phyloP scores from a whole-genome alignment of 2,797 vertebrate genomes.

The Sebastiscus tertius region DNA sequence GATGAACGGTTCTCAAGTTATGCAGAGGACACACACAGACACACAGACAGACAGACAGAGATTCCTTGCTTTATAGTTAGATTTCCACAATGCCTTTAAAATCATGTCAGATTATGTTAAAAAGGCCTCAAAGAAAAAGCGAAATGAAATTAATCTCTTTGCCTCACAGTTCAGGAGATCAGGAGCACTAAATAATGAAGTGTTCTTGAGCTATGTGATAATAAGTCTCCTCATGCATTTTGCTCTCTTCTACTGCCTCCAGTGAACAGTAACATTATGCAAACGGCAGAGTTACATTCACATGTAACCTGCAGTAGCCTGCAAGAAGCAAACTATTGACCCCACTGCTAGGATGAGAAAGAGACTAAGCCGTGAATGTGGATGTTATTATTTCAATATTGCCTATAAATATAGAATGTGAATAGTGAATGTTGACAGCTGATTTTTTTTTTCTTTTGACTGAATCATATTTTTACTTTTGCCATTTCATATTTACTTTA shows the following conservation, averaged over 20 bases:
- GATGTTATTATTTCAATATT: neutral
- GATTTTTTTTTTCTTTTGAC: neutral
- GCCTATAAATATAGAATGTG: neutral
- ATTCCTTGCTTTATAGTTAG: neutral
- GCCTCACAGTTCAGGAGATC: neutral
- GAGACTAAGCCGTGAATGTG: neutral
- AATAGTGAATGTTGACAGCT: neutral
- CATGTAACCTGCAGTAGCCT: neutral
- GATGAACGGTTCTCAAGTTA: too few species aligned
- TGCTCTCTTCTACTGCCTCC: neutral
- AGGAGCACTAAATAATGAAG: neutral
- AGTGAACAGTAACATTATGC: neutral
- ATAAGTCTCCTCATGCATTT: neutral
- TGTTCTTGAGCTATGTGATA: neutral
- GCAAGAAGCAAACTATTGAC: neutral
- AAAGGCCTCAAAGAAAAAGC: neutral
- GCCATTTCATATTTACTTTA: neutral
- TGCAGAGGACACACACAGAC: too few species aligned
- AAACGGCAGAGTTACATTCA: neutral
- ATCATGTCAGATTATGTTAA: neutral
- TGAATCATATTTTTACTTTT: neutral
- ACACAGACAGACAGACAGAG: too few species aligned
- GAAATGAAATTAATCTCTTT: neutral
- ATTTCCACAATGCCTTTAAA: neutral
- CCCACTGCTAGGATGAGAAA: neutral